Conservation (phyloP, 2,797 vertebrate genomes). For the Aratinga solstitialis region DNA sequence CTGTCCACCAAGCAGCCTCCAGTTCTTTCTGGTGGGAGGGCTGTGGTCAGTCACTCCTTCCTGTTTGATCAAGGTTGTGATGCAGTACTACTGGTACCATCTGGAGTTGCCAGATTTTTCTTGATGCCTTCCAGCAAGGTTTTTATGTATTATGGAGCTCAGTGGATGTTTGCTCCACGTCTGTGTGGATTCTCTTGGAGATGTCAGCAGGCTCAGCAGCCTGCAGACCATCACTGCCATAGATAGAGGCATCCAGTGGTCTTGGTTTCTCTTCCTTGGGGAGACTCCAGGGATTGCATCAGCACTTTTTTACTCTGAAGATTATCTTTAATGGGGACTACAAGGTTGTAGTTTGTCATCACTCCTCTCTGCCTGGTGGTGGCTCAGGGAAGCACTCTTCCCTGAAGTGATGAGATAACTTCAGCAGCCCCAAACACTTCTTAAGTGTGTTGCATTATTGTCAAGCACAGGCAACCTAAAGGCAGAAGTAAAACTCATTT, state of each 20-base stretch:
- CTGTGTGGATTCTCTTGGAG: background rate
- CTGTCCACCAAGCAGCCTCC: background rate
- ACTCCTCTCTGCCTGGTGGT: background rate
- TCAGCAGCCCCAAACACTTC: background rate
- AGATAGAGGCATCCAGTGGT: background rate
- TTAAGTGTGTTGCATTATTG: background rate
- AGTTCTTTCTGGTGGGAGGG: background rate
- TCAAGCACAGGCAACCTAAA: background rate
- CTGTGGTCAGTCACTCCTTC: background rate
- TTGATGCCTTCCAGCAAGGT: background rate
- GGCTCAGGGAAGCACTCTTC: background rate
- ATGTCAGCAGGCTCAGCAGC: background rate
- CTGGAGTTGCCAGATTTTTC: background rate
- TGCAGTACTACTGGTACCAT: background rate
- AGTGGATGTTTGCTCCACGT: background rate
- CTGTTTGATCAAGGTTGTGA: background rate
- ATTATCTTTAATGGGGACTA: background rate
- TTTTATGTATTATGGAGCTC: background rate
- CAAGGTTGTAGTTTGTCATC: background rate
- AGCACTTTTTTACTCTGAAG: background rate
- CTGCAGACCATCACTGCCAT: fast-evolving
- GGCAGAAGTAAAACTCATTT: background rate
- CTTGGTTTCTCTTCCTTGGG: background rate
- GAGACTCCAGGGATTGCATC: background rate
- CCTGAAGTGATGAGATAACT: background rate